Evolutionary conservation across 2,113 vertebrate genomes (phyloP).

Genomic region (Daboia siamensis): DNA sequence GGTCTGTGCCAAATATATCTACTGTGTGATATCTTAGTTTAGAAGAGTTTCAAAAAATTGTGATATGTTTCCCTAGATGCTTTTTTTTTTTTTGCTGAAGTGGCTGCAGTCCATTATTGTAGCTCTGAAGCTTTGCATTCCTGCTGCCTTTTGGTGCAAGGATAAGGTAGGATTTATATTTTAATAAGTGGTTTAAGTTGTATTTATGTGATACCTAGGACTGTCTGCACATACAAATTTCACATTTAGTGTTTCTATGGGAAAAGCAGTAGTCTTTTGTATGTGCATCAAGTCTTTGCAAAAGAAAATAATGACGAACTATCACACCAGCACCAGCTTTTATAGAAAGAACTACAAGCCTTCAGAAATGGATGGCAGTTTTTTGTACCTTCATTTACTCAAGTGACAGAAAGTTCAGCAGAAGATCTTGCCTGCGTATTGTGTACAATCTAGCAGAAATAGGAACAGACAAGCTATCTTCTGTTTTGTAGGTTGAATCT

Average conservation of each 20-base stretch:
- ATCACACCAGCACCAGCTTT: slow-evolving; percentile 28
- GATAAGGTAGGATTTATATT: not conserved
- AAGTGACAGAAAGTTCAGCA: slow-evolving; percentile 33
- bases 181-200: not conserved
- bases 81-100: not conserved
- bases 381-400: slow-evolving; percentile 26
- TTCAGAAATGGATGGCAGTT: slow-evolving; percentile 35
- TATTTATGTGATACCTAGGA: slow-evolving; percentile 3
- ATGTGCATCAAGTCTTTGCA: slow-evolving; percentile 1
- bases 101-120: not conserved
- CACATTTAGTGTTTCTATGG: not conserved
- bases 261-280: slow-evolving; percentile 3
- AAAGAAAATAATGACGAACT: slow-evolving; percentile 29
- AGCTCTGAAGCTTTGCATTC: not conserved
- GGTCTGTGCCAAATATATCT: not conserved
- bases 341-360: slow-evolving; percentile 12
- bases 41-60: not conserved
- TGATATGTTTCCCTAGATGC: slow-evolving; percentile 8
- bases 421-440: not conserved
- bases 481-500: not conserved
- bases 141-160: slow-evolving; percentile 1
- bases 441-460: slow-evolving; percentile 22
- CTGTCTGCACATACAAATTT: slow-evolving; percentile 6
- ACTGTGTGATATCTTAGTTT: not conserved
- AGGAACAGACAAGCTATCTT: not conserved